phyloP scores from a whole-genome alignment of 2,113 vertebrate species.

The Desmodus rotundus region DNA sequence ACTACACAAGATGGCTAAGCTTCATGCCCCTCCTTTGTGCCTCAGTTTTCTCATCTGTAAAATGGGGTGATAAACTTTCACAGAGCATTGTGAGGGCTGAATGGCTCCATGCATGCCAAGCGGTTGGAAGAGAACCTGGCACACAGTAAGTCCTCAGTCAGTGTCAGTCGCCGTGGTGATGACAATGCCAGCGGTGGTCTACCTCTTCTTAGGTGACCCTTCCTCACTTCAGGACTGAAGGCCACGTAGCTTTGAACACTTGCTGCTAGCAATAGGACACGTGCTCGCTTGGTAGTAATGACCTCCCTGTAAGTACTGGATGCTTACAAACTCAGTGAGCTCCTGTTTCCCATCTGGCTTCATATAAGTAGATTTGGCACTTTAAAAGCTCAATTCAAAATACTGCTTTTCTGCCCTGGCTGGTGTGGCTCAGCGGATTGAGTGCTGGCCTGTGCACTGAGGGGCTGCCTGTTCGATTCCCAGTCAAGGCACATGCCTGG shows the following conservation, averaged over 20 bases:
- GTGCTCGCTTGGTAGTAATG: background rate
- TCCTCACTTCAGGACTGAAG: background rate
- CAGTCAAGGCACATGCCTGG: too few species aligned
- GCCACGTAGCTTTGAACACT: background rate
- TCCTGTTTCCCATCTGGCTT: background rate
- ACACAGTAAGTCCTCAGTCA: accelerated
- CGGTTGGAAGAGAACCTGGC: background rate
- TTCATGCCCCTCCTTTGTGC: background rate
- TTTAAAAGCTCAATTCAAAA: background rate
- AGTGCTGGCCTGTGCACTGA: too few species aligned
- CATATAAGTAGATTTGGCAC: background rate
- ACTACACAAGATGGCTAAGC: accelerated
- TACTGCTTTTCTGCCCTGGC: too few species aligned
- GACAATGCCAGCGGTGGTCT: accelerated
- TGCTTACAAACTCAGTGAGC: background rate
- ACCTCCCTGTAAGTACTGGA: background rate
- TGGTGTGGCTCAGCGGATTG: too few species aligned
- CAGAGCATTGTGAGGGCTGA: background rate
- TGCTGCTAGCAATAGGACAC: background rate
- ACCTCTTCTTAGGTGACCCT: background rate
- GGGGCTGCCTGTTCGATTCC: too few species aligned
- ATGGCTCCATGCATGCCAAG: background rate
- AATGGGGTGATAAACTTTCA: background rate
- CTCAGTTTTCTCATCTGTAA: too few species aligned
- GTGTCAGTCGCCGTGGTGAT: accelerated